Evolutionary conservation across 2,797 vertebrate species (phyloP).

Genomic region (Pipistrellus nathusii): DNA sequence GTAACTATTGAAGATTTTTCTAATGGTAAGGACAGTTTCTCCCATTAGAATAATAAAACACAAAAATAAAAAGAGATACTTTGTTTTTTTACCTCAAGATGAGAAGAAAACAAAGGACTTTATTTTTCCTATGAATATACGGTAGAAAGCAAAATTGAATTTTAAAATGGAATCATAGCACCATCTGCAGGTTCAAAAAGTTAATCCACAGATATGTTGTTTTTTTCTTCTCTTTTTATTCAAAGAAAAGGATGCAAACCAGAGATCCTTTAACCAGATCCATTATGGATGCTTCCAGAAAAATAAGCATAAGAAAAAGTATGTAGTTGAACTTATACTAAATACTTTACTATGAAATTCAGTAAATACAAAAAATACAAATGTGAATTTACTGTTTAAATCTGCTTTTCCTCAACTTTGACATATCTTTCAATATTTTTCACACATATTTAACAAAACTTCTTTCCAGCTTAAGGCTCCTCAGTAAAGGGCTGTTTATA

Average conservation of each 20-base stretch:
- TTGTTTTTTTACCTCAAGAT: slow-evolving; percentile 44
- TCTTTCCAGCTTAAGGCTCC: not conserved
- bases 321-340: not conserved
- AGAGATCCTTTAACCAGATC: not conserved
- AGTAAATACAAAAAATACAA: not conserved
- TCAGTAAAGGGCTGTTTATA: not conserved
- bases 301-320: slow-evolving; percentile 24
- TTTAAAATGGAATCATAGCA: slow-evolving; percentile 65
- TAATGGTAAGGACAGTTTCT: not conserved
- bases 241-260: not conserved
- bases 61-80: slow-evolving; percentile 18
- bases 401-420: not conserved
- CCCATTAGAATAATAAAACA: not conserved
- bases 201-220: slow-evolving; percentile 4
- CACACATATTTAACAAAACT: not conserved
- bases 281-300: not conserved
- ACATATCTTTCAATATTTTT: not conserved
- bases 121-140: slow-evolving; percentile 5
- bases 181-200: slow-evolving; percentile 78
- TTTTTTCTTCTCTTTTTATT: not conserved
- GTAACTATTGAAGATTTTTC: not conserved
- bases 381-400: not conserved
- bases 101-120: slow-evolving; percentile 44
- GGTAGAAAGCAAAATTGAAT: slow-evolving; percentile 3
- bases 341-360: not conserved